These are phyloP conservation scores for Halcyon smyrnensis DNA, from an alignment of 2,797 vertebrate genomes.

Conservation along the genomic window DNA sequence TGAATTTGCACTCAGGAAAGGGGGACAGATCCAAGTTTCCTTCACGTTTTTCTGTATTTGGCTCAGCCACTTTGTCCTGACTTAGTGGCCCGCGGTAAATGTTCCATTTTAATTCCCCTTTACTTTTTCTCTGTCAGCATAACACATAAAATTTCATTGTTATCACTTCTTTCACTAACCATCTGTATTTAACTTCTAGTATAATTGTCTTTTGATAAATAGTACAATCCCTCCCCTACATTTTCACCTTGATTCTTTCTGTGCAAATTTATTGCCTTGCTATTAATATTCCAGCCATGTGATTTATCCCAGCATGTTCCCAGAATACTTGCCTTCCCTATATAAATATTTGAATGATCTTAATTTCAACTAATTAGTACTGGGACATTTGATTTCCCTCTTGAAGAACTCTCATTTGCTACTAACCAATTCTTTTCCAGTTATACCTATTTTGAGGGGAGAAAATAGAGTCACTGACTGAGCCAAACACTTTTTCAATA, in stretches of 20 bases:
- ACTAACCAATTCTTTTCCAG: conserved; percentile 42
- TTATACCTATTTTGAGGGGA: neutral
- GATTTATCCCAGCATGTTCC: conserved; percentile 60
- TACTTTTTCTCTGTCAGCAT: neutral
- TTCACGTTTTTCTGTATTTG: neutral
- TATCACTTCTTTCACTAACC: conserved; percentile 3
- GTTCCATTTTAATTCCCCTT: neutral
- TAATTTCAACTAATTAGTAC: conserved; percentile 71
- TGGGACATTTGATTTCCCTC: conserved; percentile 65
- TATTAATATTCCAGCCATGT: conserved; percentile 67
- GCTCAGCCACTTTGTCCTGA: neutral
- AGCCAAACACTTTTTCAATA: neutral
- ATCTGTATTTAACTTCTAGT: conserved; percentile 20
- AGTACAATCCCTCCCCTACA: neutral
- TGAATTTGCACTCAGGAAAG: neutral
- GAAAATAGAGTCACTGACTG: neutral
- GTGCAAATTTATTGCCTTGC: conserved; percentile 25
- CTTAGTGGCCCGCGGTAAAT: neutral
- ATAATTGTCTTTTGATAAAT: conserved; percentile 55
- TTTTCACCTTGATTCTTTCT: conserved; percentile 62
- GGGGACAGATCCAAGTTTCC: neutral
- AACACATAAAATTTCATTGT: neutral
- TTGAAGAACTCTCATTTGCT: conserved; percentile 49
- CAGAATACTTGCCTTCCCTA: conserved; percentile 52
- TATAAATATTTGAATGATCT: conserved; percentile 71